Base-by-base conservation (phyloP, 2,888 invertebrate species). In the Ferdinandea cuprea region DNA sequence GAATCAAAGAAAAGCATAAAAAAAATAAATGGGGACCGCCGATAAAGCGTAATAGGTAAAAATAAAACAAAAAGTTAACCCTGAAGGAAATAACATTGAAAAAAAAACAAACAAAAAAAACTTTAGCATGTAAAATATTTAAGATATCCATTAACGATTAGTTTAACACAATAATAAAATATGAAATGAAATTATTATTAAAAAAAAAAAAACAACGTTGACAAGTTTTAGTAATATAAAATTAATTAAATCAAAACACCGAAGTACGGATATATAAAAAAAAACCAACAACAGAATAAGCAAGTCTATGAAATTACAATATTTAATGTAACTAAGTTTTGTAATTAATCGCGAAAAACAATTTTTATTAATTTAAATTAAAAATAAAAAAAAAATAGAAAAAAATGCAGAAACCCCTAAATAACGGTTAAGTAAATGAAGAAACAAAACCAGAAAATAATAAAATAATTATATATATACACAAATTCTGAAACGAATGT, bases 321-420 rank as follows among this genome's bases (percentile, higher is more conserved):
- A 69, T 54, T 19, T 66, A 65, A 66, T 42, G 17, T 83, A 86
- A 87, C 87, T 87, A 87, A 87, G 87, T 88, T 87, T 87, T 88
- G 87, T 85, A 83, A 85, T 87, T 88, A 86, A 72, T 73, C 58
- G 77, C 76, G 74, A 32, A 77, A 56, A 85, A 61, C 81, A 85
- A 85, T 78, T 74, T 71, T 86, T 86, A 87, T 85, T 86, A 87
- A 85, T 78, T 86, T 87, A 87, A 87, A 86, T 85, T 85, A 56
- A 86, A 86, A 65, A 77, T 66, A 48, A 30, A 42, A n/a, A 42
- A 37, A 63, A 80, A 78, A 80, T 76, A 86, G 85, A 68, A 74
- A 87, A 86, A 85, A 52, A 74, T 84, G 63, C 71, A 78, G 71
- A 73, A 68, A 73, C 69, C 59, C 66, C 59, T 63, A 81, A 83